Conservation (phyloP, 2,797 vertebrate genomes). For the Brotula barbata region DNA sequence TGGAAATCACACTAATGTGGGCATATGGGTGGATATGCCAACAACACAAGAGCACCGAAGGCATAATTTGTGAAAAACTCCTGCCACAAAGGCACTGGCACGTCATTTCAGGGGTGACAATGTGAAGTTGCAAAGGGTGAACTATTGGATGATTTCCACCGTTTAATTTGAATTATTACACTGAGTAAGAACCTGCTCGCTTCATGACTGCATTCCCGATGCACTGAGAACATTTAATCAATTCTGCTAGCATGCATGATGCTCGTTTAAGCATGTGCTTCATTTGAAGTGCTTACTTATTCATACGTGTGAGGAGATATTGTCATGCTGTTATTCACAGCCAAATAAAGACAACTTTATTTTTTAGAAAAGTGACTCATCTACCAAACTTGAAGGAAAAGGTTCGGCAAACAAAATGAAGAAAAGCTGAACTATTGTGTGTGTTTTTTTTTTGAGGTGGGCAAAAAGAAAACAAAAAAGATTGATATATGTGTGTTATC, state of each 20-base stretch:
- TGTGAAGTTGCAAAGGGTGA: constrained; percentile 34
- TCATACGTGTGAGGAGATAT: constrained; percentile 24
- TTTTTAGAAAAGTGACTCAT: constrained; percentile 45
- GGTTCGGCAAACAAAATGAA: constrained; percentile 19
- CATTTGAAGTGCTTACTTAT: constrained; percentile 36
- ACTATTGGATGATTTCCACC: background rate
- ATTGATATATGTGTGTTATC: constrained; percentile 15
- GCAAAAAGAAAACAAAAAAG: constrained; percentile 19
- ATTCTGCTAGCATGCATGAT: constrained; percentile 35
- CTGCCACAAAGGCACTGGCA: constrained; percentile 66
- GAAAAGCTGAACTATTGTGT: constrained; percentile 51
- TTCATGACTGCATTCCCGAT: constrained; percentile 29
- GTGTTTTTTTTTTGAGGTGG: constrained; percentile 80
- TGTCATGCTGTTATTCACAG: constrained; percentile 27
- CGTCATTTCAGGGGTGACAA: constrained; percentile 23
- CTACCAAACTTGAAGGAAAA: constrained; percentile 19
- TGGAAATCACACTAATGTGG: constrained; percentile 76
- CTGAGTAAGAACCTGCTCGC: constrained; percentile 1
- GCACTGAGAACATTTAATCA: constrained; percentile 22
- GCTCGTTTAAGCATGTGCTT: constrained; percentile 62
- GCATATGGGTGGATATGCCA: constrained; percentile 71
- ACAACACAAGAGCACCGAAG: constrained; percentile 48
- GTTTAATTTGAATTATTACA: background rate
- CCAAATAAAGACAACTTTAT: constrained; percentile 25
- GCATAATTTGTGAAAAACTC: constrained; percentile 43